phyloP scores from a whole-genome alignment of 2,113 vertebrate species.

The Phrynosoma blainvillii region DNA sequence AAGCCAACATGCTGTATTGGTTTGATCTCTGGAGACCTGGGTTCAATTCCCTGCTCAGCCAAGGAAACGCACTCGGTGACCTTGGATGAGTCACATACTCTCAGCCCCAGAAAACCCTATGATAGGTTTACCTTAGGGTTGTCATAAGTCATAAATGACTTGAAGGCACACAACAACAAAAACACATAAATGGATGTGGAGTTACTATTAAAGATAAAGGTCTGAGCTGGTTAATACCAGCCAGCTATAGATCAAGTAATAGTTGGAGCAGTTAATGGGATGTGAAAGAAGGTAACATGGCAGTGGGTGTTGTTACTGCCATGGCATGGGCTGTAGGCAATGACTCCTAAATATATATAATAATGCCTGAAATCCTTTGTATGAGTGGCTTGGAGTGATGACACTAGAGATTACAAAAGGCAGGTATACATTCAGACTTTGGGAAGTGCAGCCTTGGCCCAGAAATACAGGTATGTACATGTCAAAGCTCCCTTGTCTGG shows the following conservation, averaged over 20 bases:
- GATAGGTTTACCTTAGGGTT: too few species aligned
- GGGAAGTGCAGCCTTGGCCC: neutral
- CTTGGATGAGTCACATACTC: too few species aligned
- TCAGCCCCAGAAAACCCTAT: too few species aligned
- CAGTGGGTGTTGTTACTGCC: neutral
- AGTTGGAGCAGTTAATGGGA: neutral
- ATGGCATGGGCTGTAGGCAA: neutral
- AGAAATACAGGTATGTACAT: slow-evolving; percentile 4
- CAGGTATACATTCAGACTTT: neutral
- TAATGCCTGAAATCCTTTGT: neutral
- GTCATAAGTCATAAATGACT: too few species aligned
- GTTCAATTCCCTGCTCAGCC: too few species aligned
- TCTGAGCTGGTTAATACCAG: neutral
- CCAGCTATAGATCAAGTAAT: neutral
- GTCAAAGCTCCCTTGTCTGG: neutral
- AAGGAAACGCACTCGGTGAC: too few species aligned
- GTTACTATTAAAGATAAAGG: neutral
- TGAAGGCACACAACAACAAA: too few species aligned
- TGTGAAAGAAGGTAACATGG: neutral
- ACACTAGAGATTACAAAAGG: neutral
- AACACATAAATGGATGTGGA: too few species aligned
- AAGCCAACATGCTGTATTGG: too few species aligned
- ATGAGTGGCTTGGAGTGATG: neutral
- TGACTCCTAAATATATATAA: neutral
- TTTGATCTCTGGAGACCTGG: too few species aligned